phyloP scores from a whole-genome alignment of 2,797 vertebrate species.

The Propithecus perrieri region DNA sequence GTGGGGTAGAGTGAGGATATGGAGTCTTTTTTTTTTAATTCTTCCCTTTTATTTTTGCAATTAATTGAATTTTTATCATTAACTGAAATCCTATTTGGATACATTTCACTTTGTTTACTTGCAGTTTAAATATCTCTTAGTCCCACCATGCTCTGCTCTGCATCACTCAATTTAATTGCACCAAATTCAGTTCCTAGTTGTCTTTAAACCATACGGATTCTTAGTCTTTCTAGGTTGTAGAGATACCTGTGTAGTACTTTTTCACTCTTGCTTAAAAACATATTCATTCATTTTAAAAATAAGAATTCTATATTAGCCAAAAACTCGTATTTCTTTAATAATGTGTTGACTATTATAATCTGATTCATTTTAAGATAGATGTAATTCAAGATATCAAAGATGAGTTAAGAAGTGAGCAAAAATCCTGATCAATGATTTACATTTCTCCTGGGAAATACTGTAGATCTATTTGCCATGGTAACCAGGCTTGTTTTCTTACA shows the following conservation, averaged over 20 bases:
- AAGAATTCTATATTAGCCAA: constrained; percentile 20
- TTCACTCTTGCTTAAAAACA: neutral
- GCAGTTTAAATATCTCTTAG: constrained; percentile 25
- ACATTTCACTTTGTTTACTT: constrained; percentile 70
- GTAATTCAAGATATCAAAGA: constrained; percentile 28
- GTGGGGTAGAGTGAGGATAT: neutral
- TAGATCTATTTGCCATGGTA: constrained; percentile 69
- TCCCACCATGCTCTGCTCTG: constrained; percentile 26
- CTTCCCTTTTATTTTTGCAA: neutral
- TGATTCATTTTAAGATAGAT: constrained; percentile 66
- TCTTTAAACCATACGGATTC: constrained; percentile 40
- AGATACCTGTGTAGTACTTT: neutral
- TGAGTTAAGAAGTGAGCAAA: constrained; percentile 65
- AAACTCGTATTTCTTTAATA: constrained; percentile 57
- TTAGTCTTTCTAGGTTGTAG: constrained; percentile 39
- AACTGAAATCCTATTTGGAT: constrained; percentile 46
- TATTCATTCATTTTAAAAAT: constrained; percentile 9
- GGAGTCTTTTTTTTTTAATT: neutral
- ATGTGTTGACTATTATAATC: constrained; percentile 48
- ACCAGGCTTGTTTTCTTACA: constrained; percentile 60
- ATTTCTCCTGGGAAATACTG: constrained; percentile 39
- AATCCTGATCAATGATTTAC: constrained; percentile 61
- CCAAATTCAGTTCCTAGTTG: constrained; percentile 39
- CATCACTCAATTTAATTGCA: constrained; percentile 60
- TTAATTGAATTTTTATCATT: constrained; percentile 69